phyloP scores from a whole-genome alignment of 2,888 invertebrate genomes.

The Euplagia quadripunctaria region DNA sequence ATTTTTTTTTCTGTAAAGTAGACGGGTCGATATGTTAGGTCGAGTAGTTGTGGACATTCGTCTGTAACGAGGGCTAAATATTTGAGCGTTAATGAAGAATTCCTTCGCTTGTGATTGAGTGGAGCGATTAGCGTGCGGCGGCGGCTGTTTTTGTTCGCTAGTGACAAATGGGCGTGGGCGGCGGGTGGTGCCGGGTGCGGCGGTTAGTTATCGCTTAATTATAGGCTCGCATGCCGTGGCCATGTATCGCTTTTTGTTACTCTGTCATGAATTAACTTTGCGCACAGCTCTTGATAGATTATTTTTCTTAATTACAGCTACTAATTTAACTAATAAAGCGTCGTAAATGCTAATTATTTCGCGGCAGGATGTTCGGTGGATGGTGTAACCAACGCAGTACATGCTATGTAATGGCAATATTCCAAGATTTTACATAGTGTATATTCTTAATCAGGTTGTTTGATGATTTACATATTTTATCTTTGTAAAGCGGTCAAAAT shows the following conservation, averaged over 20 bases:
- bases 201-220: slow-evolving; percentile 51
- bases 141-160: slow-evolving; percentile 43
- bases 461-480: no score
- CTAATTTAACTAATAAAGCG: neutral
- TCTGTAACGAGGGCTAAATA: slow-evolving; percentile 26
- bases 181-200: slow-evolving; percentile 28
- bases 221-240: slow-evolving; percentile 40
- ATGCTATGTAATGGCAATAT: no score
- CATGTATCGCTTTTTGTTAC: slow-evolving; percentile 34
- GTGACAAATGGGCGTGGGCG: slow-evolving; percentile 49
- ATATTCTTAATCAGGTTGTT: no score
- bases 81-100: slow-evolving; percentile 53
- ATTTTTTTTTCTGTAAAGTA: neutral
- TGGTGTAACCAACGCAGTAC: no score
- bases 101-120: slow-evolving; percentile 32
- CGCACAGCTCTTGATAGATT: neutral
- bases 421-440: no score
- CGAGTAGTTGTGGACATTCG: slow-evolving; percentile 24
- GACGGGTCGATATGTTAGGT: slow-evolving; percentile 33
- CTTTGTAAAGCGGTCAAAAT: no score
- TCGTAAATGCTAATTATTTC: neutral
- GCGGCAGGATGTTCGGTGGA: no score
- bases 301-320: neutral
- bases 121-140: slow-evolving; percentile 42
- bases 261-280: slow-evolving; percentile 11